A percentile compares a stretch with the other conserved stretches of the same genome.
Evolutionary conservation across 2,797 vertebrate genomes (phyloP).

Genomic region (Octomys mimax): DNA sequence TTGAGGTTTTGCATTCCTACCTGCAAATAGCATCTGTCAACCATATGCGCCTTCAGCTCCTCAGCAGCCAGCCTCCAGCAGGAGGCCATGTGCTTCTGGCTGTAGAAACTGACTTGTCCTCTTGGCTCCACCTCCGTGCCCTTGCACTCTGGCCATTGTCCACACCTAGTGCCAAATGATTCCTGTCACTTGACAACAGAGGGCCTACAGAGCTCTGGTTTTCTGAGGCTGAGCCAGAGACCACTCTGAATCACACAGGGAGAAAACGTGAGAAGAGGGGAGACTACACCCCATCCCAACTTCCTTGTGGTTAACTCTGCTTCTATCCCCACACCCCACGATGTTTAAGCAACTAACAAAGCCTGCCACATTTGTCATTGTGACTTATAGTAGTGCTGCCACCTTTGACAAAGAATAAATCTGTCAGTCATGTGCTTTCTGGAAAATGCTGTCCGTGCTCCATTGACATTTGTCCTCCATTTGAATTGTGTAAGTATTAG

Average conservation of each 20-base stretch:
- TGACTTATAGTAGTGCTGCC: background rate
- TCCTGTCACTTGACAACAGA: constrained; percentile 1
- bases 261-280: background rate
- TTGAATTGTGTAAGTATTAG: background rate
- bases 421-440: background rate
- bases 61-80: background rate
- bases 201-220: background rate
- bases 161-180: background rate
- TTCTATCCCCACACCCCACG: constrained; percentile 37
- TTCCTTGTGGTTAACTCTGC: constrained; percentile 53
- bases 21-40: constrained; percentile 71
- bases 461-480: background rate
- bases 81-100: background rate
- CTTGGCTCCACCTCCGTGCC: background rate
- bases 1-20: constrained; percentile 7
- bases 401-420: constrained; percentile 52
- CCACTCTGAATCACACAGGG: constrained; percentile 47
- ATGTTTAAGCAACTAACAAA: constrained; percentile 56
- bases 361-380: constrained; percentile 33
- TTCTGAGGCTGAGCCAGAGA: background rate
- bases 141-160: background rate
- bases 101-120: background rate
- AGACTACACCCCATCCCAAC: background rate
- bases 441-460: background rate
- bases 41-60: constrained; percentile 44